A percentile compares a stretch with the other conserved stretches of the same genome.
phyloP scores from a whole-genome alignment of 1,140 invertebrate genomes.

The Anastrepha ludens region DNA sequence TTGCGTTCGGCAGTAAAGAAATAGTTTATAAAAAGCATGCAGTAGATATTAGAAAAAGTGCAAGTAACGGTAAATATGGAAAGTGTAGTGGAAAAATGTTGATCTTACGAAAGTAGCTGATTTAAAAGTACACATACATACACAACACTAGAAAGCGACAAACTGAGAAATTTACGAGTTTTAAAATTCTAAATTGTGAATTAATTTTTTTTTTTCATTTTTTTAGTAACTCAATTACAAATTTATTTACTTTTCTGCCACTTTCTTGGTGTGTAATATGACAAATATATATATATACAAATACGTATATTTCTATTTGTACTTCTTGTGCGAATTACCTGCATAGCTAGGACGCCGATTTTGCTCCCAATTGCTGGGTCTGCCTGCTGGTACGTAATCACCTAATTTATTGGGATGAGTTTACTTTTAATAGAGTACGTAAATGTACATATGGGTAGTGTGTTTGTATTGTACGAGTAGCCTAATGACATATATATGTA shows the following conservation, averaged over 20 bases:
- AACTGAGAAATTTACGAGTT: neutral
- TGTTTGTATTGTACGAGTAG: conserved; percentile 12
- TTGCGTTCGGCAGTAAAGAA: neutral
- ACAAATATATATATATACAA: conserved; percentile 18
- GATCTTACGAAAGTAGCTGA: neutral
- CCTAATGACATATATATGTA: neutral
- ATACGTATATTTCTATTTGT: neutral
- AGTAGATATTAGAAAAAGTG: neutral
- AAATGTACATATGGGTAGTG: neutral
- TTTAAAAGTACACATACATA: conserved; percentile 10
- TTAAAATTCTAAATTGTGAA: no score
- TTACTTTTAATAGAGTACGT: conserved; percentile 29
- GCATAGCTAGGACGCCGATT: conserved; percentile 84
- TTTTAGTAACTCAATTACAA: no score
- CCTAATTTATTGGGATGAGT: conserved; percentile 60
- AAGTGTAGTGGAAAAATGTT: neutral
- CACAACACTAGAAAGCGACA: neutral
- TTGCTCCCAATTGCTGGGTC: conserved; percentile 89
- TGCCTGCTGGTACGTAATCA: conserved; percentile 82
- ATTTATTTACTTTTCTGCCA: neutral
- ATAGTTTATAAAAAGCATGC: neutral
- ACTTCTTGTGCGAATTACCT: conserved; percentile 73
- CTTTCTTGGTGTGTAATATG: neutral
- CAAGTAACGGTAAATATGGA: neutral
- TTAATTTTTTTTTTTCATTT: no score